Percentiles rank a stretch among this genome's conserved stretches.
Evolutionary conservation across 2,797 vertebrate species (phyloP).

Genomic region (Onychomys torridus): DNA sequence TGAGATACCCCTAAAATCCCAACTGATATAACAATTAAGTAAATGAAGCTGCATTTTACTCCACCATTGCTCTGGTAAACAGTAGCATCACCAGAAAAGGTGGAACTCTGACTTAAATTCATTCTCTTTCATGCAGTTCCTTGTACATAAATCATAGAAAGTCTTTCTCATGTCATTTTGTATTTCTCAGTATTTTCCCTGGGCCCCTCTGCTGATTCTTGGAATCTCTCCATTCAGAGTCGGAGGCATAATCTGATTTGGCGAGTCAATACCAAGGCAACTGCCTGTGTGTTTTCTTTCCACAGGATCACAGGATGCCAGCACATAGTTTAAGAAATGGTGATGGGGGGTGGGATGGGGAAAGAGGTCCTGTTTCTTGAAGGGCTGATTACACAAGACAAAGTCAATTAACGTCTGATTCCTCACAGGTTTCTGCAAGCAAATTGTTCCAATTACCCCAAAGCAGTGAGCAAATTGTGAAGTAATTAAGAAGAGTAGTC

Average conservation of each 20-base stretch:
- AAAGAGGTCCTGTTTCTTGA: slow-evolving; percentile 70
- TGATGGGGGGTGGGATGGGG: slow-evolving; percentile 36
- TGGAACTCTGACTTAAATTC: neutral
- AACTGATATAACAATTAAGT: neutral
- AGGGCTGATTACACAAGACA: slow-evolving; percentile 87
- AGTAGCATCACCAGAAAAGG: neutral
- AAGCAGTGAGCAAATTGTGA: slow-evolving; percentile 88
- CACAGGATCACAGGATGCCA: slow-evolving; percentile 60
- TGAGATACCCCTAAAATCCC: neutral
- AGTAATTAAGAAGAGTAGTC: slow-evolving; percentile 86
- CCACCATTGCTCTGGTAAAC: neutral
- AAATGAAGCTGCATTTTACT: neutral
- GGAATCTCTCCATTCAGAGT: slow-evolving; percentile 66
- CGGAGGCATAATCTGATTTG: slow-evolving; percentile 57
- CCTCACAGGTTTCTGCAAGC: slow-evolving; percentile 86
- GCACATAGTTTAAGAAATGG: slow-evolving; percentile 78
- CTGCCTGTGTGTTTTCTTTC: slow-evolving; percentile 77
- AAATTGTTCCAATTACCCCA: slow-evolving; percentile 88
- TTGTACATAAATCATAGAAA: neutral
- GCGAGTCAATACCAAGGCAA: slow-evolving; percentile 62
- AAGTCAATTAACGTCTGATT: slow-evolving; percentile 89
- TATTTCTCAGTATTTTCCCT: slow-evolving; percentile 69
- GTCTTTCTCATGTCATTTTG: slow-evolving; percentile 45
- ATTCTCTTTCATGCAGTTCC: neutral
- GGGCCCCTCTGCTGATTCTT: slow-evolving; percentile 66